phyloP scores from a whole-genome alignment of 2,113 vertebrate species.

The Melanocharis versteri region DNA sequence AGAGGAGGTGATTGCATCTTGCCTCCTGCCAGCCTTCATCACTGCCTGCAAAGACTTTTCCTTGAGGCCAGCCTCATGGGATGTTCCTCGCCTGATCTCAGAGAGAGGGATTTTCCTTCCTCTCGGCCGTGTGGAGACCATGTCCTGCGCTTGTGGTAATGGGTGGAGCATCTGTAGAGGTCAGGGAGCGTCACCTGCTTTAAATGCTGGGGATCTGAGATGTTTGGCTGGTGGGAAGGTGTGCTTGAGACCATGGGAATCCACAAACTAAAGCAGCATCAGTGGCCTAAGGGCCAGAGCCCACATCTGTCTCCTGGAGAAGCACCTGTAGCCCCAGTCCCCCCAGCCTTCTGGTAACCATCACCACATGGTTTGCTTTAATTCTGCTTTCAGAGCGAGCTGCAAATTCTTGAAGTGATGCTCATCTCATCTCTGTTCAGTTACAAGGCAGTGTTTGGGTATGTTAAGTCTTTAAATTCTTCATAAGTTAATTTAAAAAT shows the following conservation, averaged over 20 bases:
- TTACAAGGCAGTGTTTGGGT: neutral
- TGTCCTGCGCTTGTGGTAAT: rapidly evolving
- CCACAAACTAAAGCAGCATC: neutral
- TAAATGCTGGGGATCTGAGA: neutral
- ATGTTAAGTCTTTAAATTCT: neutral
- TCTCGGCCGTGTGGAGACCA: neutral
- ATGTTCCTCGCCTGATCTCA: rapidly evolving
- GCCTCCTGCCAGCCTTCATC: neutral
- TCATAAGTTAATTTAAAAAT: neutral
- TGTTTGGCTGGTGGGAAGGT: neutral
- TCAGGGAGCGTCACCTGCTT: neutral
- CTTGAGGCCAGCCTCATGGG: neutral
- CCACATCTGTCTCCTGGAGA: neutral
- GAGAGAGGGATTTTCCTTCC: neutral
- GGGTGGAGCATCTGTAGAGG: neutral
- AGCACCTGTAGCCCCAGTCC: neutral
- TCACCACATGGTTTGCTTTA: neutral
- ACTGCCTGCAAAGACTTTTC: neutral
- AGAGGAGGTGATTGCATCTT: neutral
- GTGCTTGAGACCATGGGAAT: neutral
- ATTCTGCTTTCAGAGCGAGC: neutral
- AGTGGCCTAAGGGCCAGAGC: neutral
- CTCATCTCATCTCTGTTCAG: neutral
- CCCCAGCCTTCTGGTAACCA: neutral
- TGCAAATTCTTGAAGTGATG: neutral